Percentiles rank a stretch among this genome's conserved stretches.
Evolutionary conservation across 2,113 vertebrate genomes (phyloP).

Genomic region (Neogale vison): DNA sequence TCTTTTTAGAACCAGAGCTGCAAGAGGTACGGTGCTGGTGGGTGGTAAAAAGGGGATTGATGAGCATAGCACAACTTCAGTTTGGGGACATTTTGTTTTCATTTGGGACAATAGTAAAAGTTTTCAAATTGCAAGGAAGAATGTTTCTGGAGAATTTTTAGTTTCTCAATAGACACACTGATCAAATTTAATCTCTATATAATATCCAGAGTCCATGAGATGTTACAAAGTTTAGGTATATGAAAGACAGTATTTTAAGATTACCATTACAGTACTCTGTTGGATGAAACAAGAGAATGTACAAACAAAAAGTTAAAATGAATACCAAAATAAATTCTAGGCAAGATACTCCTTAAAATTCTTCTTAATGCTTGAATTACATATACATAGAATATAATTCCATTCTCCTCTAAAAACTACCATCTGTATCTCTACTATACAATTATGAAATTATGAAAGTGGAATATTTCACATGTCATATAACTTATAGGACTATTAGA

Average conservation of each 20-base stretch:
- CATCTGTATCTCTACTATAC: conserved; percentile 33
- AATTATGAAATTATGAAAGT: conserved; percentile 47
- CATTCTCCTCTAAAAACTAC: conserved; percentile 52
- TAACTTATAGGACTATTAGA: conserved; percentile 52
- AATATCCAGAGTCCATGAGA: neutral
- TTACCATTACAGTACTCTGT: neutral
- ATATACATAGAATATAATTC: conserved; percentile 49
- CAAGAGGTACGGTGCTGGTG: neutral
- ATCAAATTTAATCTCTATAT: neutral
- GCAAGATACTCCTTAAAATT: conserved; percentile 13
- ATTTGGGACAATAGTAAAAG: neutral
- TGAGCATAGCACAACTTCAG: neutral
- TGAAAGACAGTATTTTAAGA: conserved; percentile 24
- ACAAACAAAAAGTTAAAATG: conserved; percentile 31
- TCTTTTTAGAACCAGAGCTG: neutral
- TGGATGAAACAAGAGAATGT: neutral
- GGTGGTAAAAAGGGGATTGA: neutral
- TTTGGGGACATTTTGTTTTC: neutral
- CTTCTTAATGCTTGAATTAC: conserved; percentile 51
- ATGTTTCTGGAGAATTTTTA: neutral
- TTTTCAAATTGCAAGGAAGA: neutral
- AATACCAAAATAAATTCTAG: conserved; percentile 36
- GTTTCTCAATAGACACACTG: conserved; percentile 20
- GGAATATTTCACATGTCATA: conserved; percentile 19
- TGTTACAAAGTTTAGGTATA: neutral